Evolutionary conservation across 2,113 vertebrate genomes (phyloP), one percentile per base, ranked within the genome.

Genomic region (Amphiprion percula): DNA sequence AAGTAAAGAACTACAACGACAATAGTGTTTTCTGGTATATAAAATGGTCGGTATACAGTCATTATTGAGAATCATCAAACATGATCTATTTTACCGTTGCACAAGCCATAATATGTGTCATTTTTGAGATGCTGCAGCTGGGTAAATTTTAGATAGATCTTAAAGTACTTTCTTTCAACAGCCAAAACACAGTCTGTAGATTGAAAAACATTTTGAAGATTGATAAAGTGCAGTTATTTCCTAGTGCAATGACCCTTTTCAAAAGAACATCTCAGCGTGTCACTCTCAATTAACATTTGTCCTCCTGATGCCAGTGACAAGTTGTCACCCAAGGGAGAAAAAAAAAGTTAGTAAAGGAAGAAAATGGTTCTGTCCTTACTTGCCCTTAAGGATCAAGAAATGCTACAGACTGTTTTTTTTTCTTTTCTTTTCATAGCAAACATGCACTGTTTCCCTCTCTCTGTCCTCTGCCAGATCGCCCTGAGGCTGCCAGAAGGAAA

Each of bases 231-330:
- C 76, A 28, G 68, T 77, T 84, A 84, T 82, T 86, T 86, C 66
- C 68, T 53, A 52, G 76, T 10, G 55, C 70, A 67, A 41, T 79
- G 84, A 87, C 78, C 87, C 86, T 72, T 87, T 75, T 73, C 39
- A 83, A 77, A 79, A 70, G 73, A 79, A 79, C 83, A 83, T 88
- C 65, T 84, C 49, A 0, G 50, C 60, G 69, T 90, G 77, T 90
- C 86, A 58, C 41, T 86, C 73, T 87, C 85, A 88, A 88, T 91
- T 91, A 87, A 90, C 88, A 88, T 89, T 85, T 83, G 72, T 87
- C 75, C 86, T 74, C 74, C 62, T 83, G 87, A 86, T 39, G 61
- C 77, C 63, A 54, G 37, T 62, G 79, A 87, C 77, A 77, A 84
- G 52, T 85, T 92, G 83, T 89, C 87, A 90, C 80, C 73, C 72